Evolutionary conservation across 1,140 invertebrate genomes (phyloP).

Genomic region (roundworm (Caenorhabditis elegans)): WBcel235 BX284605.5:4491501-4492000

Average conservation of each 20-base stretch:
- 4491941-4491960: neutral
- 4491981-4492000: too few relatives aligned
- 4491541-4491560: neutral
- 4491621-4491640: too few relatives aligned
- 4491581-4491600: neutral
- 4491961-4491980: too few relatives aligned
- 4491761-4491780: neutral
- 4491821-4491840: neutral
- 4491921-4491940: neutral
- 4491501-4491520: conserved; percentile 25
- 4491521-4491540: neutral
- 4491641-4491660: too few relatives aligned
- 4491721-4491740: too few relatives aligned
- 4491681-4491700: too few relatives aligned
- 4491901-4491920: neutral
- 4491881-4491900: neutral
- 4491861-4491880: conserved; percentile 5
- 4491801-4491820: neutral
- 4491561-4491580: neutral
- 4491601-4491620: too few relatives aligned
- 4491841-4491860: conserved; percentile 9
- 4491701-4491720: too few relatives aligned
- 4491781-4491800: neutral
- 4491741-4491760: too few relatives aligned
- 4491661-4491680: too few relatives aligned